A percentile compares a stretch with the other conserved stretches of the same genome.
Conservation (phyloP, 2,888 invertebrate genomes). For the Drosophila siamana region DNA sequence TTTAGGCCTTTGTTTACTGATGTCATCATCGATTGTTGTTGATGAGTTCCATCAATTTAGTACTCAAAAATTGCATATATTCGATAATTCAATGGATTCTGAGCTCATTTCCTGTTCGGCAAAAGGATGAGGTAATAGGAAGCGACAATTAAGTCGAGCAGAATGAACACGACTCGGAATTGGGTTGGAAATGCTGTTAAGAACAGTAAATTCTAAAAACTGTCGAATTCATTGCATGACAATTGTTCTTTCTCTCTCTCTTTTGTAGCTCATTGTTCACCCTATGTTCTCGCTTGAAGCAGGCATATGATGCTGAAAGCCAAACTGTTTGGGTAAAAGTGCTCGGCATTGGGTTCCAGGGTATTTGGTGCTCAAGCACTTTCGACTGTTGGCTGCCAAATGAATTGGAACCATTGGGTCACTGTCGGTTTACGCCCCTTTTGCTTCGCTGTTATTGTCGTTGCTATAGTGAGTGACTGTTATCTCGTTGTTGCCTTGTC, state of each 20-base stretch:
- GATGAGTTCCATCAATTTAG: neutral
- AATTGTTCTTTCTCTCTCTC: constrained; percentile 17
- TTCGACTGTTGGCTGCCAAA: constrained; percentile 53
- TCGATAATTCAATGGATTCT: constrained; percentile 1
- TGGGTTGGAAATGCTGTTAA: constrained; percentile 16
- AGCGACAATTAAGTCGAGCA: constrained; percentile 42
- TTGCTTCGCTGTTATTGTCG: constrained; percentile 1
- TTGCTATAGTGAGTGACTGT: constrained; percentile 14
- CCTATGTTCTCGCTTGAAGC: neutral
- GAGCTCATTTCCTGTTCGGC: constrained; percentile 24
- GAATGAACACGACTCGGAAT: constrained; percentile 12
- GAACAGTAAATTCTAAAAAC: constrained; percentile 44
- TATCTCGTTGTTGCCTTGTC: constrained; percentile 29
- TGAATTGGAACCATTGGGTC: constrained; percentile 70
- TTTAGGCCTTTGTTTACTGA: neutral
- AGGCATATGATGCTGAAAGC: neutral
- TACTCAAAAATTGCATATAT: constrained; percentile 5
- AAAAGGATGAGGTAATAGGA: constrained; percentile 36
- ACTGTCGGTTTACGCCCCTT: constrained; percentile 8
- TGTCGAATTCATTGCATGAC: constrained; percentile 59
- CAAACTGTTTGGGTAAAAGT: neutral
- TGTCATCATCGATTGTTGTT: constrained; percentile 4
- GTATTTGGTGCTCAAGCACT: neutral
- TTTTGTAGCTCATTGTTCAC: neutral
- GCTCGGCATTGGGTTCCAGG: neutral